Base-by-base conservation (phyloP, 1,140 invertebrate species). In the Drosophila jambulina region DNA sequence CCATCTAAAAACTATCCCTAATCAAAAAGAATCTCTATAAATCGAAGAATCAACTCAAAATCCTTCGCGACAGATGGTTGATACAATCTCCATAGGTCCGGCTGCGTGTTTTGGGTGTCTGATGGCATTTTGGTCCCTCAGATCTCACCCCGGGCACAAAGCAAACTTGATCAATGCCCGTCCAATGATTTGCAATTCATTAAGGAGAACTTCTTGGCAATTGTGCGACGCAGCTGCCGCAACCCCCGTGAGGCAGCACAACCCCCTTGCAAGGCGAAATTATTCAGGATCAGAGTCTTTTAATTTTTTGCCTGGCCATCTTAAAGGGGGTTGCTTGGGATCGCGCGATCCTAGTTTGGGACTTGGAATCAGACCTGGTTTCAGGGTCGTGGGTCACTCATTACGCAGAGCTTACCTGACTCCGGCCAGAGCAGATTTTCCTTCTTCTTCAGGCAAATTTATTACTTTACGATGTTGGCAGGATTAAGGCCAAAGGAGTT, bases 401-500 rank as follows among this genome's bases (percentile, higher is more conserved):
- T 74, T 74, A 74, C 70, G 54, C 8, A 74, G 38, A 74, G 68
- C 68, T 74, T 74, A 74, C 70, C 70, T 74, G 70, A 42, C 45
- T 43, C 4, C 1, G 53, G 32, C 51, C 32, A 45, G 32, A 12
- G 27, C 45, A 74, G 54, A 74, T 72, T 74, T 74, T 36, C 36
- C 53, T 42, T 72, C 53, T 49, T 60, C 38, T 72, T 49, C 68
- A 74, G 70, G 68, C 70, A 74, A 72, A 79, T 86, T 86, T 86
- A 87, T 87, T 82, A 72, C 65, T 86, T 86, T 87, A 86, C 83
- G 78, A 87, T 86, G 75, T 87, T 87, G 83, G 75, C 62, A 60
- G 75, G 83, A 72, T 79, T 78, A 69, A 27, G 32, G 45, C 56
- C 68, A 57, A 76, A 68, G 76, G 74, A 84, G 70, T 80, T 85